Conservation (phyloP, 2,113 vertebrate species). For the Anolis carolinensis region DNA sequence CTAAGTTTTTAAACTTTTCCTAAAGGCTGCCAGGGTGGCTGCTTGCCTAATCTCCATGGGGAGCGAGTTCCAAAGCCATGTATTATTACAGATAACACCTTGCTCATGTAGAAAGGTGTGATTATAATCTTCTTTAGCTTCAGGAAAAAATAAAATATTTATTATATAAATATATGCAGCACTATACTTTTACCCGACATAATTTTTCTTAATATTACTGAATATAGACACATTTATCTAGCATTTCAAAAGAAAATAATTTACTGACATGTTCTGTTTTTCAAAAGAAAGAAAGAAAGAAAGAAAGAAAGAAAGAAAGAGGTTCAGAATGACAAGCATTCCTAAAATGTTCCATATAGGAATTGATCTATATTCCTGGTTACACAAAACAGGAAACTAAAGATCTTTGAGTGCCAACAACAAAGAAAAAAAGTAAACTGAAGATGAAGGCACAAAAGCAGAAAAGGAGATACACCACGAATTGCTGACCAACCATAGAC, state of each 20-base stretch:
- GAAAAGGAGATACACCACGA: background rate
- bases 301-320: background rate
- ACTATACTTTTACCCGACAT: background rate
- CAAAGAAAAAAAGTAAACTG: background rate
- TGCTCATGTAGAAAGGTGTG: background rate
- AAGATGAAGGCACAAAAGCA: background rate
- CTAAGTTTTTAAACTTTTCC: no score
- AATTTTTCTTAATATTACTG: background rate
- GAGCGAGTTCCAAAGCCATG: background rate
- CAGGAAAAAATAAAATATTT: constrained; percentile 16
- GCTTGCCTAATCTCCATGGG: no score
- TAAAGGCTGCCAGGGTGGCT: no score
- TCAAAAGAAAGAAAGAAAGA: background rate
- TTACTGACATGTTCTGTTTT: background rate
- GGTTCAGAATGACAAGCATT: background rate
- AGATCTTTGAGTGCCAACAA: background rate
- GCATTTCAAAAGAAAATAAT: background rate
- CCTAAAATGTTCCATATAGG: constrained; percentile 5
- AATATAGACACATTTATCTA: constrained; percentile 22
- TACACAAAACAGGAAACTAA: background rate
- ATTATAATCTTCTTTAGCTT: constrained; percentile 11
- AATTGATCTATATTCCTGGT: background rate
- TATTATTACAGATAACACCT: background rate
- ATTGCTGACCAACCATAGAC: background rate
- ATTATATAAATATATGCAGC: constrained; percentile 29